Evolutionary conservation across 2,888 invertebrate species (phyloP).

Genomic region (Eurytoma californica): DNA sequence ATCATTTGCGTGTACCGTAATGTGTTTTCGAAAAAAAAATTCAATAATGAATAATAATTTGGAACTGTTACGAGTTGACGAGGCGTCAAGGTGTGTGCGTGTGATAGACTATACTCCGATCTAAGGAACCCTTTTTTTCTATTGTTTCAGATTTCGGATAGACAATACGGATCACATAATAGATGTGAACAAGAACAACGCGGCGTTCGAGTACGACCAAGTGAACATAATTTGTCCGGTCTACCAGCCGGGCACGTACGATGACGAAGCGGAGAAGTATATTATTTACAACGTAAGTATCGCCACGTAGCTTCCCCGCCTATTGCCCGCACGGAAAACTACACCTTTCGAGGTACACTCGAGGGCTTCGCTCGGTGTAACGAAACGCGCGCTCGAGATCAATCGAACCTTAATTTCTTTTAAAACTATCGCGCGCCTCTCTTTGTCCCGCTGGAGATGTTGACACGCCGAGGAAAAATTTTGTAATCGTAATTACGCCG

Average conservation of each 20-base stretch:
- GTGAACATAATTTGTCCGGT: constrained; percentile 97
- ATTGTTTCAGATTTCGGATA: constrained; percentile 88
- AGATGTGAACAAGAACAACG: constrained; percentile 95
- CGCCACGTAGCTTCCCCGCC: background rate
- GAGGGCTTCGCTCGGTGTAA: too few species aligned
- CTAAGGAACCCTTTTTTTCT: constrained; percentile 32
- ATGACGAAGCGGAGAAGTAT: constrained; percentile 94
- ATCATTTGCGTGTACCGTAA: too few species aligned
- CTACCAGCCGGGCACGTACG: constrained; percentile 89
- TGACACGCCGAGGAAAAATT: too few species aligned
- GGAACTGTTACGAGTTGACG: background rate
- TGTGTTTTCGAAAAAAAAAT: background rate
- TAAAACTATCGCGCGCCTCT: too few species aligned
- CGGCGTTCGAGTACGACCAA: constrained; percentile 95
- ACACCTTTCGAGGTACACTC: constrained; percentile 2
- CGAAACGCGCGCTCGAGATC: background rate
- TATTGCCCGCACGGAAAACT: constrained; percentile 1
- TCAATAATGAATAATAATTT: constrained; percentile 27
- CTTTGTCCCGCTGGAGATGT: too few species aligned
- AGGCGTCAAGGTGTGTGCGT: constrained; percentile 1
- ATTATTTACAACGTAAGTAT: constrained; percentile 92
- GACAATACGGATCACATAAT: constrained; percentile 98
- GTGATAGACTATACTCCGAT: constrained; percentile 25
- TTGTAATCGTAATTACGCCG: too few species aligned
- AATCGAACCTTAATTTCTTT: background rate